Evolutionary conservation across 2,888 invertebrate species (phyloP), one percentile per base, ranked within the genome.

Genomic region (Conistra vaccinii): DNA sequence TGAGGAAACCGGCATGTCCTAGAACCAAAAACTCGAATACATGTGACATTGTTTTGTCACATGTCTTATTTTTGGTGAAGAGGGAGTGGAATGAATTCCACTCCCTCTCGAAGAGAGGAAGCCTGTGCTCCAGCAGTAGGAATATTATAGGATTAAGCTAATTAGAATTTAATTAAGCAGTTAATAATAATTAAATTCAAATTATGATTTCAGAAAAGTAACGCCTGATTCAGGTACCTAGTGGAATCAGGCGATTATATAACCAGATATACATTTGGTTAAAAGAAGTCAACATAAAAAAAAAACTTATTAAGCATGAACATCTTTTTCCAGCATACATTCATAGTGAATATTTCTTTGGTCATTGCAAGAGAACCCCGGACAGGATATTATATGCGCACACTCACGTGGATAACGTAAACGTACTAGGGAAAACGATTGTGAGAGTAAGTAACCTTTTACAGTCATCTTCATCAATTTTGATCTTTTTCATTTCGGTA

Each of bases 261-360:
- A 51, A 23, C 51, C 3, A 51, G 9, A 9, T 51, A 51, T 51
- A 32, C 2, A 51, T 51, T 53, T n/a, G n/a, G 3, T 14, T 26
- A 53, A 5, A 53, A 32, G 3, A 2, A 3, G n/a, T 20, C 2
- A 26, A 62, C n/a, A 20, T 32, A 32, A 69, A 58, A 23, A 35
- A n/a, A 9, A 12, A 57, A 26, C 20, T 20, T 48, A 55, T 12
- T 39, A n/a, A 51, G 32, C 32, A 45, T 23, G 1, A 53, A 45
- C 17, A 42, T 23, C 10, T 45, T 69, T 68, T 84, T 92, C 14
- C 86, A 93, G 93, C 63, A 55, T 57, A 77, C 2, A 4, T 87
- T 0, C 93, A 94, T 86, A 94, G 93, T 76, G 92, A 93, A 70
- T 95, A 94, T 73, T 65, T 42, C 5, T 95, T 81, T 76, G 94